Percentiles rank a stretch among this genome's conserved stretches.
phyloP scores from a whole-genome alignment of 1,140 invertebrate genomes.

The Thaumatotibia leucotreta region DNA sequence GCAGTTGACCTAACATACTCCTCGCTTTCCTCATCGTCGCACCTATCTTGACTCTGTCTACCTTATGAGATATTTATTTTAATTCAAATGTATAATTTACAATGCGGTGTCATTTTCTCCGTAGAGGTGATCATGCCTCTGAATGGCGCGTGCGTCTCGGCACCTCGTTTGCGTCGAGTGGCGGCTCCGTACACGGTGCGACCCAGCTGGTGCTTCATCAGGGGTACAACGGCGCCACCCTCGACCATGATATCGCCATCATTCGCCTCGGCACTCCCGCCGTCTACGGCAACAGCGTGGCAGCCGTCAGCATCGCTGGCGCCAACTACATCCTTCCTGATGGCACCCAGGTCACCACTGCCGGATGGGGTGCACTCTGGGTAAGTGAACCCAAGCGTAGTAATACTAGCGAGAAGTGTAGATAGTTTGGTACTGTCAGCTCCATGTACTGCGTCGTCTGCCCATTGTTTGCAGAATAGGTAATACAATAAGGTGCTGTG shows the following conservation, averaged over 20 bases:
- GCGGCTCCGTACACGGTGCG: conserved; percentile 54
- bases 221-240: conserved; percentile 58
- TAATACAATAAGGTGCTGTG: too few relatives aligned
- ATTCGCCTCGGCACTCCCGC: conserved; percentile 44
- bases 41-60: too few relatives aligned
- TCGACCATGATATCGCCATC: conserved; percentile 80
- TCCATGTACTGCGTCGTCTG: too few relatives aligned
- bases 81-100: too few relatives aligned
- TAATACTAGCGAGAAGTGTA: too few relatives aligned
- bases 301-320: conserved; percentile 35
- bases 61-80: too few relatives aligned
- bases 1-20: too few relatives aligned
- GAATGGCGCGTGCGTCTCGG: conserved; percentile 41
- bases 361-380: conserved; percentile 77
- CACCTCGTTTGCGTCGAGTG: conserved; percentile 40
- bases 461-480: too few relatives aligned
- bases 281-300: conserved; percentile 26
- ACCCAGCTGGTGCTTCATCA: conserved; percentile 66
- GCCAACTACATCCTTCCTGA: conserved; percentile 32
- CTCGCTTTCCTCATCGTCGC: too few relatives aligned
- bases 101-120: background rate
- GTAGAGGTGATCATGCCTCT: conserved; percentile 26
- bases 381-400: too few relatives aligned
- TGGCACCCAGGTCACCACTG: conserved; percentile 60
- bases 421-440: too few relatives aligned